Base-by-base conservation (phyloP, 1,140 invertebrate species). In the Hylyphantes graminicola region DNA sequence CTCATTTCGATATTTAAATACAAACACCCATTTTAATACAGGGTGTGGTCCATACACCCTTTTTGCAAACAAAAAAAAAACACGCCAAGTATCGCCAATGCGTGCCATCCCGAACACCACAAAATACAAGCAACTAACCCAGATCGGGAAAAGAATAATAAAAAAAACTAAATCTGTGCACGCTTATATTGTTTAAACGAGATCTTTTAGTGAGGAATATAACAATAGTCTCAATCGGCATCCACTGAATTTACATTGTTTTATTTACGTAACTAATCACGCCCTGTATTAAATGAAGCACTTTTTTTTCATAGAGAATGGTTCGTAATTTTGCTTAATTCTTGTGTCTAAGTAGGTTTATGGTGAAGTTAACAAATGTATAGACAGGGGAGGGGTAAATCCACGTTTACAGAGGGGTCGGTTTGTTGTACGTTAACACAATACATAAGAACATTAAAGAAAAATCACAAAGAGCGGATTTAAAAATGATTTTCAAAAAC, bases 181-280 rank as follows among this genome's bases (percentile, higher is more conserved):
- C 77, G 77, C 64, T 79, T 79, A 79, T 79, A 79, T 79, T 79
- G 77, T 70, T 35, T 68, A 78, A 79, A 70, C 54, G 65, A 67
- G 51, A 79, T 17, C 64, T 54, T 79, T 68, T 59, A 50, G 51
- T 17, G 57, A 75, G 59, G n/a, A 53, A 57, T 55, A 70, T 57
- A 81, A 81, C 79, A 81, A 81, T 81, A 51, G 79, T 12, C 48
- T 21, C 8, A 51, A 54, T 53, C 15, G 53, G 55, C 8, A n/a
- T 17, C 17, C 61, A 54, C 67, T 15, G 17, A 72, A 81, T 81
- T 81, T 81, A 81, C 67, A 63, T 81, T 81, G 79, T 81, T 81
- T 73, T 35, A 35, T 35, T 35, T 59, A n/a, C 53, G 8, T 13
- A 35, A 35, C 68, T 81, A 81, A 81, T 81, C 79, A 81, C 79